phyloP scores from a whole-genome alignment of 1,140 invertebrate species.

The Pogonus chalceus region DNA sequence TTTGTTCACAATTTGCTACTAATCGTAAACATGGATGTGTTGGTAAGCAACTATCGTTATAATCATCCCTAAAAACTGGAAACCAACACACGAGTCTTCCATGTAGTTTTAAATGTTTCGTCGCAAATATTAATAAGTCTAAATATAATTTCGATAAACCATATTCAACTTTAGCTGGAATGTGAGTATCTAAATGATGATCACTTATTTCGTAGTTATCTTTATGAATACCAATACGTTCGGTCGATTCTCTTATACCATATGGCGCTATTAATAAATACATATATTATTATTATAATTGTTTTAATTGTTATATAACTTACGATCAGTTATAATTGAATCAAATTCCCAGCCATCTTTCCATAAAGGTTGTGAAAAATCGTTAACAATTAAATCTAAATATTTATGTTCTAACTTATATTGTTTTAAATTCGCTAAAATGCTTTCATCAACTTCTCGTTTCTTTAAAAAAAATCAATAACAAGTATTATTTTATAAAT shows the following conservation, averaged over 20 bases:
- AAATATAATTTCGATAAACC: conserved; percentile 65
- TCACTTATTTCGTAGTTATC: conserved; percentile 47
- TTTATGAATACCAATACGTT: conserved; percentile 65
- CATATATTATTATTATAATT: conserved; percentile 9
- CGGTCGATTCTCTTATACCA: conserved; percentile 85
- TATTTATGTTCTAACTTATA: conserved; percentile 69
- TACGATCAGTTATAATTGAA: conserved; percentile 91
- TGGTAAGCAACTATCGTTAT: conserved; percentile 63
- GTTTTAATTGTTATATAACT: conserved; percentile 34
- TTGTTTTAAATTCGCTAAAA: conserved; percentile 75
- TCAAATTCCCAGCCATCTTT: conserved; percentile 59
- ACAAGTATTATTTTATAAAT: conserved; percentile 1
- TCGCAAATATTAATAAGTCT: conserved; percentile 77
- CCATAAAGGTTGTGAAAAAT: conserved; percentile 79
- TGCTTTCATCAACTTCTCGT: conserved; percentile 73
- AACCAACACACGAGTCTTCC: conserved; percentile 87
- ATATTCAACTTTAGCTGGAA: conserved; percentile 84
- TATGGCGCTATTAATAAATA: conserved; percentile 69
- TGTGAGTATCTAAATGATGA: conserved; percentile 55
- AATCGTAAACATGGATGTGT: conserved; percentile 67
- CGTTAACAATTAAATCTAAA: conserved; percentile 81
- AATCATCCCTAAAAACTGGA: conserved; percentile 74
- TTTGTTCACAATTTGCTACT: conserved; percentile 78
- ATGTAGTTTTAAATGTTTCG: conserved; percentile 59
- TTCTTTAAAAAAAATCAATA: conserved; percentile 36